Evolutionary conservation across 2,113 vertebrate genomes (phyloP), one percentile per base, ranked within the genome.

Genomic region (Trochalopteron elliotii): DNA sequence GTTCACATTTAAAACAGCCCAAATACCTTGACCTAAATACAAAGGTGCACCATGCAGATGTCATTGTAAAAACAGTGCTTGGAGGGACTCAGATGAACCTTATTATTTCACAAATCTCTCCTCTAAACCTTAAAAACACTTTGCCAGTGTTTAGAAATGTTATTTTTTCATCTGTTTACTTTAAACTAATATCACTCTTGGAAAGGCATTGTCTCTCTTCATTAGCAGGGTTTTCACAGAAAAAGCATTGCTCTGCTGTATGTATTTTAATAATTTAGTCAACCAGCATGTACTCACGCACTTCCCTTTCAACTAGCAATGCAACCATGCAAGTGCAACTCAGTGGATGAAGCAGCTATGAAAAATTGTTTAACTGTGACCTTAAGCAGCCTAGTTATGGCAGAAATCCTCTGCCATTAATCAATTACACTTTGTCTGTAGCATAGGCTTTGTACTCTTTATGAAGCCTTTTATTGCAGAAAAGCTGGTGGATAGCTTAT

Each of bases 341-440:
- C 76, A 83, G 53, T 65, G 40, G 67, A 80, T 88, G 84, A 93
- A 83, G 42, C 17, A 64, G n/a, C 64, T 90, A 61, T 53, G 44
- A 96, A 94, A 93, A 92, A 77, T 55, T 70, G 55, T 69, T 93
- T 83, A 90, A 86, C 52, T 75, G 55, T 86, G 72, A 96, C 90
- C 76, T 93, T 90, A 94, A 63, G 60, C 25, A 94, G 68, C 37
- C 79, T 68, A 87, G 56, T 67, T 89, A 82, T 31, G 18, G 57
- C 44, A 81, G 68, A 81, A 96, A 90, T 68, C 16, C 30, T 64
- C 69, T 83, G 59, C 79, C 45, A 77, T 93, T 83, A 88, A 83
- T 93, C 85, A 93, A 77, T 77, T 92, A 67, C 37, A 53, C 23
- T 90, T 92, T 53, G 30, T 67, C 53, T 65, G 7, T 56, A 59